Evolutionary conservation across 2,888 invertebrate species (phyloP).

Genomic region (Drosophila leonis): DNA sequence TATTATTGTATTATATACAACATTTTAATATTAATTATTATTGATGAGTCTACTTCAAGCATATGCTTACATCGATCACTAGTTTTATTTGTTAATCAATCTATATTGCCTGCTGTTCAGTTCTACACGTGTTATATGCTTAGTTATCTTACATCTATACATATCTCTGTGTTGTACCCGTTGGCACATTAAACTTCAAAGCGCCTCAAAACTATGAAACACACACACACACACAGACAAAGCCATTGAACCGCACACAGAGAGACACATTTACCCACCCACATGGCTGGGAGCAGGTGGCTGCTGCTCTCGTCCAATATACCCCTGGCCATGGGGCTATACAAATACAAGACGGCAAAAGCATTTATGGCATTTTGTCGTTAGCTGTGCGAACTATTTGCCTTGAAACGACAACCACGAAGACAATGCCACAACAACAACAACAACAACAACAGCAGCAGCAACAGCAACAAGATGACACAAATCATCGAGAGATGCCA

Average conservation of each 20-base stretch:
- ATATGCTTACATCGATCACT: neutral
- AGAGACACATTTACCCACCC: neutral
- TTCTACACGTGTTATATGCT: neutral
- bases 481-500: conserved; percentile 60
- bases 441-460: conserved; percentile 21
- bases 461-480: conserved; percentile 35
- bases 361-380: conserved; percentile 70
- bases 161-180: neutral
- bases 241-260: conserved; percentile 37
- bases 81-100: too few species aligned
- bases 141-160: neutral
- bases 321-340: conserved; percentile 11
- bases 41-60: neutral
- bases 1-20: too few species aligned
- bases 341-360: conserved; percentile 62
- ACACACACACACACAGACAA: conserved; percentile 14
- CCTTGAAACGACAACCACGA: conserved; percentile 62
- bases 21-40: too few species aligned
- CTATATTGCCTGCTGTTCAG: neutral
- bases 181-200: conserved; percentile 24
- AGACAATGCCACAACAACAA: conserved; percentile 51
- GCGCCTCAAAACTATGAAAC: conserved; percentile 11
- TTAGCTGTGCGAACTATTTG: conserved; percentile 67
- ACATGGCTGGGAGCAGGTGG: conserved; percentile 17
- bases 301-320: neutral